Evolutionary conservation across 1,140 invertebrate species (phyloP).

Genomic region (Penaeus vannamei): DNA sequence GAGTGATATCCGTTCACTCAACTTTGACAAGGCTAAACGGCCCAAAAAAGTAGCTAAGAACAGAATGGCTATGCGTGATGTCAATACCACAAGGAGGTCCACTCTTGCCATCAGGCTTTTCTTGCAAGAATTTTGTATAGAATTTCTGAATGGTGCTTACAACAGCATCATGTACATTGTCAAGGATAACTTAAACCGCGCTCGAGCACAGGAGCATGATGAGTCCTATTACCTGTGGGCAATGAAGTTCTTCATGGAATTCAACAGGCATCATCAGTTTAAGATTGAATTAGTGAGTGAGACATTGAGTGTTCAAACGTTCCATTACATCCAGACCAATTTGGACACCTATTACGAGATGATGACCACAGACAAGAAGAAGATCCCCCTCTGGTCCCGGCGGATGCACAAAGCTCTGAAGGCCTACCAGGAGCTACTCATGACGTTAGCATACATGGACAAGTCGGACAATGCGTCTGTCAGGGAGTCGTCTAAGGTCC

Average conservation of each 20-base stretch:
- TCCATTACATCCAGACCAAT: constrained; percentile 94
- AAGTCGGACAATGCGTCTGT: constrained; percentile 79
- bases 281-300: constrained; percentile 91
- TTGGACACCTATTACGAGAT: constrained; percentile 92
- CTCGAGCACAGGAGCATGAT: constrained; percentile 82
- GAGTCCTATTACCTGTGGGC: constrained; percentile 96
- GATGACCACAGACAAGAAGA: constrained; percentile 88
- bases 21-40: constrained; percentile 84
- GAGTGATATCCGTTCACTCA: constrained; percentile 81
- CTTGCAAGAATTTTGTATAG: constrained; percentile 94
- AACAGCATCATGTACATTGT: constrained; percentile 91
- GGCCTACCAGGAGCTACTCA: constrained; percentile 79
- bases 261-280: constrained; percentile 88
- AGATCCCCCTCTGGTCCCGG: constrained; percentile 82
- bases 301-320: constrained; percentile 89
- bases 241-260: constrained; percentile 97
- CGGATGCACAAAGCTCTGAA: constrained; percentile 85
- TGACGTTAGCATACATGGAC: constrained; percentile 87
- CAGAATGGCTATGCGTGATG: constrained; percentile 76
- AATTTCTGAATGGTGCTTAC: constrained; percentile 92
- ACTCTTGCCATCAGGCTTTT: constrained; percentile 87
- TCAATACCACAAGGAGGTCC: constrained; percentile 79
- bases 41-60: constrained; percentile 80
- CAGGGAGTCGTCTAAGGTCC: constrained; percentile 84
- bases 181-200: constrained; percentile 79